Conservation (phyloP, 64 coral and sea anemone species). For the Pachyseris speciosa region DNA sequence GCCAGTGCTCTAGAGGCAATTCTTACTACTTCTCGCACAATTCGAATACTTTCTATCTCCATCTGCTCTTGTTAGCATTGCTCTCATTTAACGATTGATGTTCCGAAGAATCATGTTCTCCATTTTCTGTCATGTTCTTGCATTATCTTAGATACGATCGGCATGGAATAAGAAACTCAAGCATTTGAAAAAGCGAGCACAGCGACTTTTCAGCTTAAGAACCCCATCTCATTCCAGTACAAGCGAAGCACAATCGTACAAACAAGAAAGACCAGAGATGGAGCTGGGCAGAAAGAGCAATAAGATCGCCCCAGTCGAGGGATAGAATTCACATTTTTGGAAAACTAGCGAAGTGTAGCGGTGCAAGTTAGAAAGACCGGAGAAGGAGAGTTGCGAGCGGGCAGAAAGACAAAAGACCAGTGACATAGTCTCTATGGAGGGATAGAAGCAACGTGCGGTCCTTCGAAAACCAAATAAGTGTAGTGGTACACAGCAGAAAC, state of each 20-base stretch:
- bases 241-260: background rate
- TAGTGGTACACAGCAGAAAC: no score
- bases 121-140: background rate
- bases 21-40: no score
- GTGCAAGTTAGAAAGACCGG: no score
- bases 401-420: background rate
- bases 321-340: background rate
- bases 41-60: no score
- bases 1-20: no score
- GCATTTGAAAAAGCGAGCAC: conserved; percentile 6
- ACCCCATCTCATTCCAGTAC: background rate
- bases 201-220: background rate
- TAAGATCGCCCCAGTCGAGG: conserved; percentile 5
- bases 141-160: background rate
- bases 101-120: no score
- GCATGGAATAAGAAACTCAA: conserved; percentile 11
- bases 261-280: background rate
- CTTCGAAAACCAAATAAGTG: no score
- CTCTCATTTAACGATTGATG: no score
- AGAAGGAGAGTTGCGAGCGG: no score
- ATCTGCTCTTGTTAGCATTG: no score
- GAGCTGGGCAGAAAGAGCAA: background rate
- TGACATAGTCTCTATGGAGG: no score
- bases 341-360: background rate
- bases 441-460: no score